Evolutionary conservation across 2,113 vertebrate species (phyloP).

Genomic region (Scytalopus superciliaris): DNA sequence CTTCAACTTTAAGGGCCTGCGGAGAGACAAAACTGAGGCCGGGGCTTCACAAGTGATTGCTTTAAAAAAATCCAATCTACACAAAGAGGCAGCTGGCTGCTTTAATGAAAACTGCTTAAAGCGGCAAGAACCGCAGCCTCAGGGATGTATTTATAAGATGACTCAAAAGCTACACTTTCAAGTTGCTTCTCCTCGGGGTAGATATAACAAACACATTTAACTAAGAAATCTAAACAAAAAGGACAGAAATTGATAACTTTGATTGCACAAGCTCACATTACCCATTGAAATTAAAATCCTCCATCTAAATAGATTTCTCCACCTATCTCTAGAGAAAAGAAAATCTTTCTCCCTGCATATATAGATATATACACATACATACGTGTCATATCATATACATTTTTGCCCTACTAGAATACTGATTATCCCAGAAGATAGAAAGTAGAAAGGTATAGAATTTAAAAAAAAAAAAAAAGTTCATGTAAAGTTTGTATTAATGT

Average conservation of each 20-base stretch:
- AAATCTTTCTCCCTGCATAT: neutral
- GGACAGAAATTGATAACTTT: constrained; percentile 68
- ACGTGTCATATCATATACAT: neutral
- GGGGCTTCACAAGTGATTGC: constrained; percentile 71
- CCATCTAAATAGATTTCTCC: constrained; percentile 41
- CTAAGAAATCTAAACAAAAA: constrained; percentile 68
- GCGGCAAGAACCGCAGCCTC: constrained; percentile 72
- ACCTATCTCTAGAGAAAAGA: constrained; percentile 32
- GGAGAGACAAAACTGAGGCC: constrained; percentile 77
- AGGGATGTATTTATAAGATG: constrained; percentile 74
- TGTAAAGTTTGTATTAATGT: constrained; percentile 54
- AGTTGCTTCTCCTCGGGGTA: constrained; percentile 70
- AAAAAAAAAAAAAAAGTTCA: constrained; percentile 4
- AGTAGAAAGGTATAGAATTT: neutral
- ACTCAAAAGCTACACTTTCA: constrained; percentile 74
- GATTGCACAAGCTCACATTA: constrained; percentile 51
- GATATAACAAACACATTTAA: constrained; percentile 72
- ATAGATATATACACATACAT: neutral
- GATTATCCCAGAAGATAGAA: neutral
- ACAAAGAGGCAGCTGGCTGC: constrained; percentile 80
- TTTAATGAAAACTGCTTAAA: constrained; percentile 80
- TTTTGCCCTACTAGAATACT: neutral
- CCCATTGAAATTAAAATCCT: constrained; percentile 56
- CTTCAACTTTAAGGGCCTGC: constrained; percentile 76
- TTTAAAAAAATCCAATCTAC: constrained; percentile 72